Base-by-base conservation (phyloP, 2,113 vertebrate species). In the Toxotes jaculatrix region DNA sequence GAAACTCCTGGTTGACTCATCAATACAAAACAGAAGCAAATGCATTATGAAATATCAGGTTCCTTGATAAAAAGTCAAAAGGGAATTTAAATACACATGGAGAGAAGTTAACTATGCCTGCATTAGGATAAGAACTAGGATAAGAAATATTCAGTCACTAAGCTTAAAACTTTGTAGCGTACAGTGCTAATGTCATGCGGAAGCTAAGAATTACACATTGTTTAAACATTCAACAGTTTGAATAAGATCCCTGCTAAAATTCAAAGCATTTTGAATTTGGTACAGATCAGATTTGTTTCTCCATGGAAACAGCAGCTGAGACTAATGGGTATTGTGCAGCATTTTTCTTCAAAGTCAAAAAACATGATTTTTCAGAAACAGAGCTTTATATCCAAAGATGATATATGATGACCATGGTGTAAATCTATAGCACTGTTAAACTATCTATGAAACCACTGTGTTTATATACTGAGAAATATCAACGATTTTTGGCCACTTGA, bases 211-310 rank as follows among this genome's bases (percentile, higher is more conserved):
- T n/a, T 13, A 53, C 17, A 23, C 34, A 43, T 59, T 19, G 7
- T 19, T 67, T 11, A 23, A 61, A 43, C 14, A 61, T 53, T 19
- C 14, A 32, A 17, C 9, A n/a, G 12, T n/a, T 75, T 5, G 10
- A n/a, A 74, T 51, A 14, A 38, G 6, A 12, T 23, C 5, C 31
- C 40, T 59, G 19, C 1, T 79, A 2, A 64, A 13, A 40, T 7
- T 51, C 45, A 64, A 43, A 64, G 7, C 6, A 43, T 53, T 79
- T n/a, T 64, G 36, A 80, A 64, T 47, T 47, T 23, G 47, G 21
- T 2, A 40, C 45, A 32, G 34, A 38, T 47, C 47, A 8, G 23
- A 27, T n/a, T 47, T 34, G n/a, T 36, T 51, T 66, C 43, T 12
- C 11, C 16, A 32, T n/a, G 17, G 8, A 34, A 27, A 59, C 32